Percentiles rank a stretch among this genome's conserved stretches.
phyloP scores from a whole-genome alignment of 2,797 vertebrate species.

The Glossophaga mutica region DNA sequence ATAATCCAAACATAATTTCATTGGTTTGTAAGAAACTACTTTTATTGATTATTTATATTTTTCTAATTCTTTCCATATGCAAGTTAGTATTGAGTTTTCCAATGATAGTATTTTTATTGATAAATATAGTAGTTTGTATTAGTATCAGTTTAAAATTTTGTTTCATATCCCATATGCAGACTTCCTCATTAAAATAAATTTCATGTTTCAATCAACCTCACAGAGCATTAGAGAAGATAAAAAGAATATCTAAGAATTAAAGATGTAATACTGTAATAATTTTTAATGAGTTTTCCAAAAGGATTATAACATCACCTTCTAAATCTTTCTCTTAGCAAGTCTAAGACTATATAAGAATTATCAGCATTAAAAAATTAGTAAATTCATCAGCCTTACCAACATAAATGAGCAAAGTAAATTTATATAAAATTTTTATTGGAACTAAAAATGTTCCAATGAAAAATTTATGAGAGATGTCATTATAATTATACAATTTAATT shows the following conservation, averaged over 20 bases:
- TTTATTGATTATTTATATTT: not conserved
- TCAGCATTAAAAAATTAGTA: not conserved
- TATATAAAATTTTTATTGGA: not conserved
- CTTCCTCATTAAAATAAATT: not conserved
- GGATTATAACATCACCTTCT: not conserved
- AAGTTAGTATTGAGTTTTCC: not conserved
- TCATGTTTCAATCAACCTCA: not conserved
- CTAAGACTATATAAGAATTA: not conserved
- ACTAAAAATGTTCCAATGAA: no score
- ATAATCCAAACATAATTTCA: not conserved
- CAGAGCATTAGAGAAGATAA: not conserved
- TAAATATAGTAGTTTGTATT: not conserved
- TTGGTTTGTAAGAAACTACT: not conserved
- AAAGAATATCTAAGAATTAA: not conserved
- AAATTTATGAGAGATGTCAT: not conserved
- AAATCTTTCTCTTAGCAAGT: not conserved
- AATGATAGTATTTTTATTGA: not conserved
- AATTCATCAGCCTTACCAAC: not conserved
- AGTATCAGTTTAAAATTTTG: not conserved
- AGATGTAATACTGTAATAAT: not conserved
- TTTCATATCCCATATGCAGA: not conserved
- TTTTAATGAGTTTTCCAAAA: not conserved
- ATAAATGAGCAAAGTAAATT: conserved; percentile 21
- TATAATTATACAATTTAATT: not conserved
- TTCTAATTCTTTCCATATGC: not conserved